Conservation (phyloP, 2,113 vertebrate species). For the rabbit (Oryctolagus cuniculus) region DNA sequence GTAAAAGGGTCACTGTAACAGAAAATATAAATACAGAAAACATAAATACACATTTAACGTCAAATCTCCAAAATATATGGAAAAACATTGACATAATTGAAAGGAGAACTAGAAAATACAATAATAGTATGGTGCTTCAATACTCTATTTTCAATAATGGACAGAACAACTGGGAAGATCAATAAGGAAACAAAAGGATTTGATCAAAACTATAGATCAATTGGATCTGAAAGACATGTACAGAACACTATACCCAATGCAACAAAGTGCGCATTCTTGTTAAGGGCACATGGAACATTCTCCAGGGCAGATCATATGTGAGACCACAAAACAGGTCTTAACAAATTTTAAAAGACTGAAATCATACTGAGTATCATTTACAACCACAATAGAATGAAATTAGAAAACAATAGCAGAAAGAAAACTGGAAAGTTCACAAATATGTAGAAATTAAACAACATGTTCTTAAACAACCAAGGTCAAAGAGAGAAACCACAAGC, state of each 20-base stretch:
- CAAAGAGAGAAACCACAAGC: not conserved
- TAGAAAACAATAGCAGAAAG: not conserved
- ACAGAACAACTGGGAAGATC: not conserved
- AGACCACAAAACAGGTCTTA: not conserved
- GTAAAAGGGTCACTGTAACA: not conserved
- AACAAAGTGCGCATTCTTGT: not conserved
- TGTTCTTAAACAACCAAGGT: not conserved
- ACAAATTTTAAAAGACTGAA: not conserved
- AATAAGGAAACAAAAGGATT: not conserved
- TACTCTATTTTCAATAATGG: not conserved
- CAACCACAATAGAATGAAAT: not conserved
- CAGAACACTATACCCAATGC: not conserved
- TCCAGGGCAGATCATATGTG: not conserved
- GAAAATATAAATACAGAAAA: not conserved
- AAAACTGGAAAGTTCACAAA: not conserved
- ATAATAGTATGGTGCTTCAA: not conserved
- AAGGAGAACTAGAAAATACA: not conserved
- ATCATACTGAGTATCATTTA: not conserved
- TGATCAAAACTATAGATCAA: not conserved
- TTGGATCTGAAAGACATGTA: not conserved
- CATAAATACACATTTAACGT: not conserved
- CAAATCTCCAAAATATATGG: not conserved
- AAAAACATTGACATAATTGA: not conserved
- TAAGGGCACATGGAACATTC: not conserved
- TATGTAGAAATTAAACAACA: conserved; percentile 10